phyloP scores from a whole-genome alignment of 2,888 invertebrate genomes.

The Drosophila merina region DNA sequence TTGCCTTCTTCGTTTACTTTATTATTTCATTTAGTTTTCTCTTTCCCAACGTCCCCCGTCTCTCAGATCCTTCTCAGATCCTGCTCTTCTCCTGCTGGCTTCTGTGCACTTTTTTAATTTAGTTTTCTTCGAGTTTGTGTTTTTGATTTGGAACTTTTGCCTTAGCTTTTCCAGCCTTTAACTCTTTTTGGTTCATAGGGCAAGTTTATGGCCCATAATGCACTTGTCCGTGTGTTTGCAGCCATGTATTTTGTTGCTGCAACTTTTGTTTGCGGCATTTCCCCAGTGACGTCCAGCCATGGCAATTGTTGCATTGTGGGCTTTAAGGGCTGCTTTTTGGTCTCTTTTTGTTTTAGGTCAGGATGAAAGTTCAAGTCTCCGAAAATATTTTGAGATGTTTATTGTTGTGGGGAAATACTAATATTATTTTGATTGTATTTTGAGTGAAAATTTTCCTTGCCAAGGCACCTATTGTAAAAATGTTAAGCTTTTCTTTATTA shows the following conservation, averaged over 20 bases:
- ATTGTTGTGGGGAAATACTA: neutral
- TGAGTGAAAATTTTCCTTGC: neutral
- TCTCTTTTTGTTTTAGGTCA: slow-evolving; percentile 7
- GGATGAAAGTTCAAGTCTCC: slow-evolving; percentile 9
- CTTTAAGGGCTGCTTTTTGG: slow-evolving; percentile 1
- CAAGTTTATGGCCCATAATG: slow-evolving; percentile 65
- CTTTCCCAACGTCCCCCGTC: slow-evolving; percentile 2
- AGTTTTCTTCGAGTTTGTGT: slow-evolving; percentile 63
- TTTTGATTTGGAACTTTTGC: slow-evolving; percentile 73
- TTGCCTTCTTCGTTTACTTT: slow-evolving; percentile 55
- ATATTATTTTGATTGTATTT: neutral
- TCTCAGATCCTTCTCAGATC: neutral
- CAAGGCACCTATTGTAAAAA: neutral
- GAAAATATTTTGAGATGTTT: slow-evolving; percentile 9
- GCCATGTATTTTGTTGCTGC: slow-evolving; percentile 24
- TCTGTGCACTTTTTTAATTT: slow-evolving; percentile 50
- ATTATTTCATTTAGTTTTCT: slow-evolving; percentile 76
- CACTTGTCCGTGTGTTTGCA: slow-evolving; percentile 33
- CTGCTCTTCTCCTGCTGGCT: slow-evolving; percentile 12
- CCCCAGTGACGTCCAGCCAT: slow-evolving; percentile 23
- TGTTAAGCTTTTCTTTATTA: neutral
- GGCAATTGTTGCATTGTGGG: slow-evolving; percentile 33
- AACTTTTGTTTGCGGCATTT: slow-evolving; percentile 24
- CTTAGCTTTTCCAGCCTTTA: slow-evolving; percentile 48
- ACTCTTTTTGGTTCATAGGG: slow-evolving; percentile 46